These are phyloP conservation scores for Microchirus variegatus DNA, from an alignment of 2,797 vertebrate genomes.

Conservation along the genomic window DNA sequence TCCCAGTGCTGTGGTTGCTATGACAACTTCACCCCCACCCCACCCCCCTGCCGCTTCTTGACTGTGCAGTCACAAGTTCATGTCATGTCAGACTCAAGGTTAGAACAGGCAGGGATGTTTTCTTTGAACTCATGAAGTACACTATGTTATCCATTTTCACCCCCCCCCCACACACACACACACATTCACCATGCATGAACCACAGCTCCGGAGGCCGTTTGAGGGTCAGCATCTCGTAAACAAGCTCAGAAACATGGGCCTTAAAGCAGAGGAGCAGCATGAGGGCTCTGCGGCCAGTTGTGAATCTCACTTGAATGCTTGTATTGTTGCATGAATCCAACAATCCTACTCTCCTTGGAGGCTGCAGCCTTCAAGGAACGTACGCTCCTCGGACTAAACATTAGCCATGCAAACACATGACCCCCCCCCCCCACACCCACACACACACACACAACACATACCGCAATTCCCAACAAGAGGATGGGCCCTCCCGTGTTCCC, in stretches of 20 bases:
- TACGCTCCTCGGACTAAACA: conserved; percentile 36
- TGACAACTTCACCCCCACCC: conserved; percentile 35
- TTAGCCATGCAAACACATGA: conserved; percentile 41
- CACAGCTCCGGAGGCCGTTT: conserved; percentile 31
- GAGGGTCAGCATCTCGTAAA: conserved; percentile 53
- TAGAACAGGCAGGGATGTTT: conserved; percentile 14
- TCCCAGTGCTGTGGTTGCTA: conserved; percentile 43
- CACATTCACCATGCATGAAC: conserved; percentile 26
- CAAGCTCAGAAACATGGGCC: conserved; percentile 33
- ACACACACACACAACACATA: neutral
- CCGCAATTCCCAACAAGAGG: neutral
- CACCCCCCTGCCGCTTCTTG: conserved; percentile 20
- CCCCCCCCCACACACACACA: neutral
- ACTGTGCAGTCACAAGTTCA: conserved; percentile 52
- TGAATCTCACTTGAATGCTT: conserved; percentile 43
- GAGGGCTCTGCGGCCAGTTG: conserved; percentile 33
- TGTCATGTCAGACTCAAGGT: conserved; percentile 24
- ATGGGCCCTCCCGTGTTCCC: conserved; percentile 19
- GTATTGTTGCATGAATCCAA: conserved; percentile 39
- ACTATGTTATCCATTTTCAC: neutral
- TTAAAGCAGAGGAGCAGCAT: conserved; percentile 24
- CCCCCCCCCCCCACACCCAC: too few species aligned
- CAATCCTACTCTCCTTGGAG: conserved; percentile 8
- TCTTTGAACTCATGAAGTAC: conserved; percentile 16
- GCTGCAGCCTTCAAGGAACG: conserved; percentile 24